Evolutionary conservation across 1,140 invertebrate species (phyloP), one percentile per base, ranked within the genome.

Genomic region (Scaptomyza hsui): DNA sequence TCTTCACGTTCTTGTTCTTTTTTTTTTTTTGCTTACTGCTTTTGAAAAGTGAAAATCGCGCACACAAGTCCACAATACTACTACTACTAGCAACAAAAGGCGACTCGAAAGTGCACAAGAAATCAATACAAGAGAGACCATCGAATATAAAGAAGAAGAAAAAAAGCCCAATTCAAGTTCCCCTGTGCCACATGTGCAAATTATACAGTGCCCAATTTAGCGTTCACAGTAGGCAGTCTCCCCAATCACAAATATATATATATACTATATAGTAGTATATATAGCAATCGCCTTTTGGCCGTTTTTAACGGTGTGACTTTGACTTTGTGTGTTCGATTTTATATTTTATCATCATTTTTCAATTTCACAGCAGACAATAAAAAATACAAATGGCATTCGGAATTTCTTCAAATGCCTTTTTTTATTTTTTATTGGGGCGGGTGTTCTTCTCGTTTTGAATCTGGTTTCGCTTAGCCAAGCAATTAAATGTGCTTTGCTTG

Each of bases 311-410:
- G 24, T 32, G 49, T 21, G 48, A 32, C 9, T 32, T 37, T 26
- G 21, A 63, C 45, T 62, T 35, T 57, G n/a, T n/a, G 39, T 72
- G 56, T 37, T 37, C 74, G 78, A 82, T 88, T 86, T 81, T 78
- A 9, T 29, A 1, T 29, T 6, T 9, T 81, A 88, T 88, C 83
- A 88, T 78, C 78, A 88, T 82, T 86, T 86, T 86, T 86, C 82
- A 88, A 86, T 86, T 86, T 86, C 82, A 88, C 82, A 75, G 81
- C 81, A 88, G 81, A 86, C 81, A 86, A 86, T 88, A 75, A 80
- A 62, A 69, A 26, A 60, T 56, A 21, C 47, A 47, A 78, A 78
- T 48, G 51, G 18, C 65, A 62, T 53, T 49, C 24, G 4, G 6
- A 24, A 24, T 24, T 24, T 24, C 49, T 69, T 69, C 59, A 73